phyloP scores from a whole-genome alignment of 2,888 invertebrate genomes.

The Theretra japonica region DNA sequence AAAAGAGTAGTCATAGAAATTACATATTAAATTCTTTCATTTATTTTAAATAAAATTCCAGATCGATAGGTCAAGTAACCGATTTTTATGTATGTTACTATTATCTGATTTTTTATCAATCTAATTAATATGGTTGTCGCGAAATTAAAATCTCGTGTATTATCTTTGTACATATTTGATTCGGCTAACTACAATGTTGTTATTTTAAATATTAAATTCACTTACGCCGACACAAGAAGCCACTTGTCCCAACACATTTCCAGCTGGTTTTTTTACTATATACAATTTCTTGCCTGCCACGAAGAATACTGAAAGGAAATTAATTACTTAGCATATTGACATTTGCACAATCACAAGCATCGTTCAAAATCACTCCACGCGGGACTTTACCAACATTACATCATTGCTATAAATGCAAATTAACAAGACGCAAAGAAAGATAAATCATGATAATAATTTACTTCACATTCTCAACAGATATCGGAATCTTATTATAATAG shows the following conservation, averaged over 20 bases:
- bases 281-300: slow-evolving; percentile 91
- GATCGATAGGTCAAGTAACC: too few relatives aligned
- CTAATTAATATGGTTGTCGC: background rate
- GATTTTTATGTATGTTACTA: too few relatives aligned
- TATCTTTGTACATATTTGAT: background rate
- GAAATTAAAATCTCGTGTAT: background rate
- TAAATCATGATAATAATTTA: background rate
- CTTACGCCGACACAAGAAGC: slow-evolving; percentile 91
- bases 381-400: background rate
- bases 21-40: too few relatives aligned
- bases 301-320: slow-evolving; percentile 88
- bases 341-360: background rate
- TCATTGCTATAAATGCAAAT: background rate
- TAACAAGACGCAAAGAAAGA: background rate
- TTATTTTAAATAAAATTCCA: too few relatives aligned
- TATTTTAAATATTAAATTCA: slow-evolving; percentile 43
- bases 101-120: too few relatives aligned
- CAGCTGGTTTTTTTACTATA: slow-evolving; percentile 90
- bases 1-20: too few relatives aligned
- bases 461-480: too few relatives aligned
- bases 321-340: slow-evolving; percentile 25
- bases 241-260: slow-evolving; percentile 92
- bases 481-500: too few relatives aligned
- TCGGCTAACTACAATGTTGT: too few relatives aligned
- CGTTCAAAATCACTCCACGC: background rate